Evolutionary conservation across 2,797 vertebrate genomes (phyloP).

Genomic region (Zalophus californianus): DNA sequence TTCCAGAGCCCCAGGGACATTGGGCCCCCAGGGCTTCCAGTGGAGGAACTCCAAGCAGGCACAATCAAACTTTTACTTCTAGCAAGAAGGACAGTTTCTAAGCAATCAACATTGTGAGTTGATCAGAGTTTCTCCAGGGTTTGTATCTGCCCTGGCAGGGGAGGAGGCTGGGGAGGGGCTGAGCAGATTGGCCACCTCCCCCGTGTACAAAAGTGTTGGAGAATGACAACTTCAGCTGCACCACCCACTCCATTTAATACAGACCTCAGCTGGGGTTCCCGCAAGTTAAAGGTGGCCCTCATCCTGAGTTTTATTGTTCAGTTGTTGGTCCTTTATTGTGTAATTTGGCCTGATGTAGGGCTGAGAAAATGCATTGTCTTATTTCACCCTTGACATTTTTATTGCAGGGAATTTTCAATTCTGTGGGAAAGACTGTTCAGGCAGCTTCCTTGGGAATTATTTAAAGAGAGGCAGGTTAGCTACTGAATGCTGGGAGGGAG

Average conservation of each 20-base stretch:
- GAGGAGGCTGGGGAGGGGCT: neutral
- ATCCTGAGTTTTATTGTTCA: neutral
- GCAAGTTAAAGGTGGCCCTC: neutral
- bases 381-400: conserved; percentile 75
- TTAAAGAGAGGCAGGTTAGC: conserved; percentile 29
- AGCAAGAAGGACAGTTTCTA: neutral
- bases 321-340: conserved; percentile 39
- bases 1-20: neutral
- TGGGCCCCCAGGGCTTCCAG: neutral
- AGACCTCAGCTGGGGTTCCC: neutral
- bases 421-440: conserved; percentile 64
- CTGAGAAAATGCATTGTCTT: conserved; percentile 57
- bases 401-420: conserved; percentile 60
- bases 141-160: neutral
- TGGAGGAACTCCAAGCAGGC: neutral
- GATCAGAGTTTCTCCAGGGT: neutral
- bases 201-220: neutral
- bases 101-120: accelerated
- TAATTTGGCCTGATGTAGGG: neutral
- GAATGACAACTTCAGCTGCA: neutral
- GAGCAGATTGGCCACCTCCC: neutral
- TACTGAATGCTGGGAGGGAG: neutral
- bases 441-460: conserved; percentile 71
- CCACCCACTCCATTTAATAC: neutral
- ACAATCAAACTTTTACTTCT: neutral